Conservation (phyloP, 2,113 vertebrate genomes). For the Albula glossodonta region DNA sequence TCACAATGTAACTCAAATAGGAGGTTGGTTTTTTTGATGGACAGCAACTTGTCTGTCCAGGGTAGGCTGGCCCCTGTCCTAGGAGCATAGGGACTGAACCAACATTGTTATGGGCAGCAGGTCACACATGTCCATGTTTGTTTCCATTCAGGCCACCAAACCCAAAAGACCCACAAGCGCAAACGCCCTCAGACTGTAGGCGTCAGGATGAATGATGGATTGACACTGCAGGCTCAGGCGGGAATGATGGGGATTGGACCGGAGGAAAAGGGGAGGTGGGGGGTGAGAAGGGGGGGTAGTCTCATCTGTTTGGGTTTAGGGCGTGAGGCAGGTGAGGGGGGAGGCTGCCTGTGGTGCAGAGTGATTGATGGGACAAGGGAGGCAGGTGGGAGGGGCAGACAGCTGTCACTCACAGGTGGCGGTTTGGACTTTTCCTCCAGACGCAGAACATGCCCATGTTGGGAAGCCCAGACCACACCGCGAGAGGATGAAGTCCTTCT, state of each 20-base stretch:
- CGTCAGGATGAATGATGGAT: conserved; percentile 2
- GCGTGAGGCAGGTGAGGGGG: not conserved
- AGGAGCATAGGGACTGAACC: not conserved
- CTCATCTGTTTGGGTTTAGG: conserved; percentile 14
- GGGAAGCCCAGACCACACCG: not conserved
- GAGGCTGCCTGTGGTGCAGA: not conserved
- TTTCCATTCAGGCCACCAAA: not conserved
- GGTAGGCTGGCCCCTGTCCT: not conserved
- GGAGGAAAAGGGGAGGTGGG: not conserved
- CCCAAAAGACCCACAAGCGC: not conserved
- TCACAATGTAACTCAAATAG: not conserved
- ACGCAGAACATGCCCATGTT: not conserved
- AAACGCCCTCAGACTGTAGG: not conserved
- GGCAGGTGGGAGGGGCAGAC: not conserved
- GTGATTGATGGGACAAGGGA: conserved; percentile 18
- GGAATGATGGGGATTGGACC: not conserved
- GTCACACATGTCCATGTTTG: not conserved
- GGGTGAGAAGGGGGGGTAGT: not conserved
- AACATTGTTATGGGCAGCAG: not conserved
- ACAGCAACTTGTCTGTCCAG: not conserved
- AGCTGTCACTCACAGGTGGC: conserved; percentile 15
- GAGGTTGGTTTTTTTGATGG: not conserved
- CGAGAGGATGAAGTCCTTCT: not conserved
- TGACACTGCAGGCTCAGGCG: not conserved
- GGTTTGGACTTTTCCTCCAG: not conserved